Conservation (phyloP, 1,140 invertebrate genomes). For the Acyrthosiphon pisum region DNA sequence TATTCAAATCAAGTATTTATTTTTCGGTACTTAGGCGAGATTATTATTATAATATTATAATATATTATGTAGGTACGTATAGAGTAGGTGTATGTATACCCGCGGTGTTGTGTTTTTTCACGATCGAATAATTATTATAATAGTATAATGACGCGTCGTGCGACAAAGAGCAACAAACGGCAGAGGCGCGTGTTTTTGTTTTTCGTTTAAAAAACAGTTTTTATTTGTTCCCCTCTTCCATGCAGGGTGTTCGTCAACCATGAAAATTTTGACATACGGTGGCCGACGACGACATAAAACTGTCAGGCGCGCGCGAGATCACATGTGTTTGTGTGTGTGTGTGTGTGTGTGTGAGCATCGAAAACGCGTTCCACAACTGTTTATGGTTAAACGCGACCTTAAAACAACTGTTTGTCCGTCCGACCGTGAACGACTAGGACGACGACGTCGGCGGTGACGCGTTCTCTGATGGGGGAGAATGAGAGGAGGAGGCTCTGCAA, state of each 20-base stretch:
- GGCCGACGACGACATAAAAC: constrained; percentile 18
- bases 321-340: background rate
- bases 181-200: background rate
- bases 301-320: background rate
- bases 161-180: background rate
- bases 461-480: background rate
- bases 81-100: background rate
- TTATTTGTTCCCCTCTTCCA: background rate
- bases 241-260: background rate
- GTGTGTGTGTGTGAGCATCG: background rate
- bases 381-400: constrained; percentile 36
- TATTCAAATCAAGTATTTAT: constrained; percentile 42
- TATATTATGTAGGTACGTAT: background rate
- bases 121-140: constrained; percentile 1
- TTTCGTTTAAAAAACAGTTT: background rate
- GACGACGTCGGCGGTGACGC: background rate
- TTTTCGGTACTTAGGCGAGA: constrained; percentile 1
- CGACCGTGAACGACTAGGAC: constrained; percentile 39
- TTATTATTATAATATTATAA: background rate
- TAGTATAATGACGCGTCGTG: background rate
- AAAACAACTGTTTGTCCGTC: constrained; percentile 34
- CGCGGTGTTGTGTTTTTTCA: background rate
- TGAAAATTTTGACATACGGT: constrained; percentile 41
- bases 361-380: constrained; percentile 50
- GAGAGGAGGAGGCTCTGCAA: background rate